Base-by-base conservation (phyloP, 2,888 invertebrate genomes). In the Halictus ligatus region DNA sequence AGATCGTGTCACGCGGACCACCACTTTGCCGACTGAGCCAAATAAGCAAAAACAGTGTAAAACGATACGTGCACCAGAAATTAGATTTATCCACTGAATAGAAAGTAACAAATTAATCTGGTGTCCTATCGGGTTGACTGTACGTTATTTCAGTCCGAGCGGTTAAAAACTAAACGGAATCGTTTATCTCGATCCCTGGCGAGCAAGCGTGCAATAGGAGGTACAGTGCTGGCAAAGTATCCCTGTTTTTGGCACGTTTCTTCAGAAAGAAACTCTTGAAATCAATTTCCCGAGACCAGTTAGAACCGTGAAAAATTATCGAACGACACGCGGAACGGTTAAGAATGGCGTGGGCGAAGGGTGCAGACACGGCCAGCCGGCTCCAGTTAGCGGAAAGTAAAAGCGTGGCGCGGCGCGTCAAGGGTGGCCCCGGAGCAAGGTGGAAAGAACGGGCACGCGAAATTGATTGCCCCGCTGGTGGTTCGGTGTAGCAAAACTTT, bases 401-500 rank as follows among this genome's bases (percentile, higher is more conserved):
- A 82, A 85, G 76, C 69, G 73, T 8, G 13, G 25, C n/a, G 43
- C 58, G 64, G 25, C 48, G 58, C 18, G 71, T 60, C 67, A 8
- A n/a, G 40, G 72, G 54, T 72, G 15, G 75, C 46, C 40, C 12
- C 12, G 80, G 58, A n/a, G 21, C 35, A 79, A 74, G 71, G 75
- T 60, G 71, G 75, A 73, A 84, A 82, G 80, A 80, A 87, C 76
- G 78, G 60, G 58, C 71, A 71, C 72, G 71, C 73, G 83, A 89
- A 93, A 93, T 92, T 92, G 92, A 93, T 93, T 90, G 92, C 90
- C 88, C 78, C 64, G 48, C 60, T 67, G 81, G 78, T 35, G 79
- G 88, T 81, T 83, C 73, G 64, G 80, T 64, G 74, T 80, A 80
- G 89, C 85, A 88, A 92, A 94, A 94, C 89, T 94, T 94, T 93